These are phyloP conservation scores for Helleia helle DNA, from an alignment of 2,888 invertebrate genomes.

Conservation along the genomic window DNA sequence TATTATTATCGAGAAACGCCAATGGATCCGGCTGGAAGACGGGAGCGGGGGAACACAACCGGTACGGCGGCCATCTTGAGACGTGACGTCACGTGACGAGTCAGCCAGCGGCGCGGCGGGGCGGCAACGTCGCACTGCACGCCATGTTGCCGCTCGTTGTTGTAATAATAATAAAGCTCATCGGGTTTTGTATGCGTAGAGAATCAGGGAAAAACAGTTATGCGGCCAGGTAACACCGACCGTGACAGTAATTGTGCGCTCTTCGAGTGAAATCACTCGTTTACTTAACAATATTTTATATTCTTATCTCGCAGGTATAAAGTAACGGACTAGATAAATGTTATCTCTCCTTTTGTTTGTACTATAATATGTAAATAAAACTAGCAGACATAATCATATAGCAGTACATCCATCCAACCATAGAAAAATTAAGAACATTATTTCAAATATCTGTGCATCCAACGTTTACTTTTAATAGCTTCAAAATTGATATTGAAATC, in stretches of 20 bases:
- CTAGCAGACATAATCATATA: not conserved
- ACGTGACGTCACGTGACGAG: conserved; percentile 74
- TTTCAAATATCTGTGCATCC: too few species aligned
- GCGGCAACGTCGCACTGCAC: conserved; percentile 59
- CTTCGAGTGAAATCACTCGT: not conserved
- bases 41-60: conserved; percentile 52
- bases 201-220: conserved; percentile 65
- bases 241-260: conserved; percentile 12
- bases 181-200: conserved; percentile 60
- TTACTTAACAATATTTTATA: not conserved
- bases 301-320: not conserved
- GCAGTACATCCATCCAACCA: too few species aligned
- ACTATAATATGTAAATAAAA: not conserved
- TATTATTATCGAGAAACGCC: conserved; percentile 60
- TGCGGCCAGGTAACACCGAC: conserved; percentile 55
- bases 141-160: conserved; percentile 54
- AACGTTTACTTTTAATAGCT: too few species aligned
- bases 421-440: too few species aligned
- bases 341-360: not conserved
- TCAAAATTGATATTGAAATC: too few species aligned
- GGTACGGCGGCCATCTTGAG: conserved; percentile 72
- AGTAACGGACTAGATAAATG: not conserved
- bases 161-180: conserved; percentile 57
- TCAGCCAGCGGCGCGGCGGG: conserved; percentile 54
- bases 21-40: conserved; percentile 62